Evolutionary conservation across 2,797 vertebrate genomes (phyloP).

Genomic region (Sebastes baramenuke): DNA sequence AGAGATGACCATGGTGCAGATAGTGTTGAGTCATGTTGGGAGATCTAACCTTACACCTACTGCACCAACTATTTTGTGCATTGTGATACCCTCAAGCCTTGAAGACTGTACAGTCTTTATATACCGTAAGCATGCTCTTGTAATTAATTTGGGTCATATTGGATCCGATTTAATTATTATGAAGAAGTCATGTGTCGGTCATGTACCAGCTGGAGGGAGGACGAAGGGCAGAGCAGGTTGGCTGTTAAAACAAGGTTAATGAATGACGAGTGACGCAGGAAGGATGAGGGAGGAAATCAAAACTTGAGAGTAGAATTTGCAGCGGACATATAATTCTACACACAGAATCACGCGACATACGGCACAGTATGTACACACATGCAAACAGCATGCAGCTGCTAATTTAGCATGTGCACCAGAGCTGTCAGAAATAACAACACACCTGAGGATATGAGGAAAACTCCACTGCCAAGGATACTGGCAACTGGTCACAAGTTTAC

Average conservation of each 20-base stretch:
- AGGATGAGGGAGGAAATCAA: conserved; percentile 4
- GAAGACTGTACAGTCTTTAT: neutral
- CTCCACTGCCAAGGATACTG: conserved; percentile 13
- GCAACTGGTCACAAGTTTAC: conserved; percentile 14
- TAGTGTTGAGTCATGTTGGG: conserved; percentile 1
- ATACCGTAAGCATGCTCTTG: neutral
- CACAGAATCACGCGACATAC: neutral
- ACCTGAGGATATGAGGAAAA: conserved; percentile 26
- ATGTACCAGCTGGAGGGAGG: conserved; percentile 28
- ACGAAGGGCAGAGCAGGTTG: conserved; percentile 17
- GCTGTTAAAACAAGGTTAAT: conserved; percentile 51
- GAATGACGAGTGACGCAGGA: conserved; percentile 21
- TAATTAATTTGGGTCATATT: neutral
- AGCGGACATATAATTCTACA: neutral
- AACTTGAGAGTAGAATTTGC: conserved; percentile 4
- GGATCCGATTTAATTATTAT: conserved; percentile 4
- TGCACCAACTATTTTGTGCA: neutral
- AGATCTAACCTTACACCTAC: neutral
- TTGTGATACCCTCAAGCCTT: neutral
- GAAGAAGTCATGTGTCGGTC: conserved; percentile 30
- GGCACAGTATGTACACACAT: neutral
- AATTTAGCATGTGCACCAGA: conserved; percentile 24
- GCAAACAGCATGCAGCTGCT: neutral
- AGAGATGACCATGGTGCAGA: neutral
- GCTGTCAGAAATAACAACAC: conserved; percentile 22